phyloP scores from a whole-genome alignment of 2,888 invertebrate species.

The Bursaphelenchus okinawaensis region DNA sequence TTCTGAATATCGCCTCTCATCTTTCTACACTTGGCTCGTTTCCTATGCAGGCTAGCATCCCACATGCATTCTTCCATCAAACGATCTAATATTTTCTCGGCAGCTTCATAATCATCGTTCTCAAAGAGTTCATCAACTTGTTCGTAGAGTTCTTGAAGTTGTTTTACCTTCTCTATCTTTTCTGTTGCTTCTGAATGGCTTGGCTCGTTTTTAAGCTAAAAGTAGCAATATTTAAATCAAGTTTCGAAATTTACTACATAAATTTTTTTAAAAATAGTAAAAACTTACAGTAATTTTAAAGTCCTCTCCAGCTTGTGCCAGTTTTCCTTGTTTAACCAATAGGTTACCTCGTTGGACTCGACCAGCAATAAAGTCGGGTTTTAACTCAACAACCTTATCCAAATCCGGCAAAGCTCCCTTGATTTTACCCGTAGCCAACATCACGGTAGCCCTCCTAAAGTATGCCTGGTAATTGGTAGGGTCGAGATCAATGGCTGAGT shows the following conservation, averaged over 20 bases:
- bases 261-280: too few relatives aligned
- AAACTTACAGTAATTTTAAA: slow-evolving; percentile 44
- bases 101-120: slow-evolving; percentile 65
- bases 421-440: slow-evolving; percentile 88
- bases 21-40: slow-evolving; percentile 79
- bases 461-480: slow-evolving; percentile 89
- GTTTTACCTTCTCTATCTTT: slow-evolving; percentile 68
- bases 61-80: slow-evolving; percentile 63
- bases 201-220: slow-evolving; percentile 69
- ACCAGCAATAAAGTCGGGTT: slow-evolving; percentile 83
- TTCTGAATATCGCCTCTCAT: slow-evolving; percentile 73
- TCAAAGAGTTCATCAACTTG: slow-evolving; percentile 67
- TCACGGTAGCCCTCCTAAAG: slow-evolving; percentile 76
- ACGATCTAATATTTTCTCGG: slow-evolving; percentile 66
- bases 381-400: slow-evolving; percentile 81
- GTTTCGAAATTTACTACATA: too few relatives aligned
- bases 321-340: slow-evolving; percentile 73
- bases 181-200: slow-evolving; percentile 72
- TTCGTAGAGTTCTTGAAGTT: slow-evolving; percentile 67
- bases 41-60: slow-evolving; percentile 75
- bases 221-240: slow-evolving; percentile 7
- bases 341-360: slow-evolving; percentile 77
- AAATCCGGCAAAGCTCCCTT: slow-evolving; percentile 90
- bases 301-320: slow-evolving; percentile 46
- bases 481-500: slow-evolving; percentile 94